phyloP scores from a whole-genome alignment of 35 echinoderm and acorn worm species.

The Hemicentrotus pulcherrimus region DNA sequence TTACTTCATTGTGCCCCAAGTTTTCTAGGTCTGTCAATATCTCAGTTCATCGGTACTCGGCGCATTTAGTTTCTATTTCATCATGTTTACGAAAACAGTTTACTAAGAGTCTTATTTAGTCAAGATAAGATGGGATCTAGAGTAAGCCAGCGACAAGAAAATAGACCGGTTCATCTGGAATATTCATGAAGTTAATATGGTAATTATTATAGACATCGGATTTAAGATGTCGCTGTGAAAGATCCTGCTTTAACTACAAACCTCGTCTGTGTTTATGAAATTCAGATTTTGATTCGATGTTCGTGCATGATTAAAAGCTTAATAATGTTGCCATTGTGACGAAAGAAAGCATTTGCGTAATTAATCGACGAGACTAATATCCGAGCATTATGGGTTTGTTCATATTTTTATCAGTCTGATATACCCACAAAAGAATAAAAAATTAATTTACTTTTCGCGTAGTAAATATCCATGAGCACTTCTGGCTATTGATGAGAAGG shows the following conservation, averaged over 20 bases:
- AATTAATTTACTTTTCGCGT: background rate
- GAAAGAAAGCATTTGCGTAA: background rate
- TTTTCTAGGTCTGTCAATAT: background rate
- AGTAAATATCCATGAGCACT: background rate
- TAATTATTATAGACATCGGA: background rate
- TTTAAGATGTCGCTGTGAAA: background rate
- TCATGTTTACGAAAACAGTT: background rate
- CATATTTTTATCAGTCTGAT: background rate
- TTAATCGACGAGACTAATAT: background rate
- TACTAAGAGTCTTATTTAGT: background rate
- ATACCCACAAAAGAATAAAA: background rate
- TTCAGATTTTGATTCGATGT: background rate
- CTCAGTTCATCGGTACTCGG: background rate
- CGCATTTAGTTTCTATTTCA: background rate
- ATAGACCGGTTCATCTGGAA: background rate
- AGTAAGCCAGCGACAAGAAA: background rate
- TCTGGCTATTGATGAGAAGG: background rate
- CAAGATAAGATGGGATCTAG: background rate
- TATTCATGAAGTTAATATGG: background rate
- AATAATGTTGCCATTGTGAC: background rate
- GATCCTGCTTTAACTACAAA: background rate
- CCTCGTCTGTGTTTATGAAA: background rate
- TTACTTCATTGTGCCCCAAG: background rate
- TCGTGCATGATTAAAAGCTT: background rate
- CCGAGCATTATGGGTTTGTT: background rate